Evolutionary conservation across 2,888 invertebrate species (phyloP).

Genomic region (Idaea straminata): DNA sequence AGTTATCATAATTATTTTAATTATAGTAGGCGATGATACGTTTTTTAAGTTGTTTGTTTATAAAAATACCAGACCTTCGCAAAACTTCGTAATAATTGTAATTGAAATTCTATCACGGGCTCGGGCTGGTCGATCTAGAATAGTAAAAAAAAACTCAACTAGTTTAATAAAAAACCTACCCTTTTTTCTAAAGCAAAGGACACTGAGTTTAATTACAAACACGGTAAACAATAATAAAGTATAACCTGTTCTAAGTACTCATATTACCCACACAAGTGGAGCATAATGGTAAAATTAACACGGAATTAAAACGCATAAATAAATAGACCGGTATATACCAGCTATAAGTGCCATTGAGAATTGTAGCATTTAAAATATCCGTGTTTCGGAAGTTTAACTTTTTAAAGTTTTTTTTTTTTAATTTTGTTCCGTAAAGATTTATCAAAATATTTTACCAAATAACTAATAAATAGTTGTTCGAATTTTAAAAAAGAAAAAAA

Average conservation of each 20-base stretch:
- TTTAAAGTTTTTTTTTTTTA: not conserved
- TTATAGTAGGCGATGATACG: too few relatives aligned
- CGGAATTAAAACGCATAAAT: slow-evolving; percentile 21
- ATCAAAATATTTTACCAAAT: not conserved
- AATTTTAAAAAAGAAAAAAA: too few relatives aligned
- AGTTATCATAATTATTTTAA: too few relatives aligned
- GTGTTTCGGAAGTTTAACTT: slow-evolving; percentile 14
- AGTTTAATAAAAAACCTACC: not conserved
- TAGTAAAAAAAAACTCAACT: too few relatives aligned
- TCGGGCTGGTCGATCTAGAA: too few relatives aligned
- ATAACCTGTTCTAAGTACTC: slow-evolving; percentile 19
- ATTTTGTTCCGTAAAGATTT: not conserved
- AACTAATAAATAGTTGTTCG: not conserved
- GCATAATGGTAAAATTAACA: slow-evolving; percentile 21
- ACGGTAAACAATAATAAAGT: slow-evolving; percentile 16
- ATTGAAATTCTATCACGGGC: too few relatives aligned
- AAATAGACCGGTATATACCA: slow-evolving; percentile 16
- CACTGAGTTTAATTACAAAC: not conserved
- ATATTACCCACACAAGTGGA: slow-evolving; percentile 7
- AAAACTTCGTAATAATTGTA: not conserved
- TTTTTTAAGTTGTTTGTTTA: not conserved
- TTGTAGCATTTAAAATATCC: slow-evolving; percentile 19
- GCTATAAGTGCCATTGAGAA: slow-evolving; percentile 22
- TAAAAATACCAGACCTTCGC: not conserved
- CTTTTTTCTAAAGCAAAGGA: not conserved